Base-by-base conservation (phyloP, 1,140 invertebrate genomes). In the Forficula auricularia region DNA sequence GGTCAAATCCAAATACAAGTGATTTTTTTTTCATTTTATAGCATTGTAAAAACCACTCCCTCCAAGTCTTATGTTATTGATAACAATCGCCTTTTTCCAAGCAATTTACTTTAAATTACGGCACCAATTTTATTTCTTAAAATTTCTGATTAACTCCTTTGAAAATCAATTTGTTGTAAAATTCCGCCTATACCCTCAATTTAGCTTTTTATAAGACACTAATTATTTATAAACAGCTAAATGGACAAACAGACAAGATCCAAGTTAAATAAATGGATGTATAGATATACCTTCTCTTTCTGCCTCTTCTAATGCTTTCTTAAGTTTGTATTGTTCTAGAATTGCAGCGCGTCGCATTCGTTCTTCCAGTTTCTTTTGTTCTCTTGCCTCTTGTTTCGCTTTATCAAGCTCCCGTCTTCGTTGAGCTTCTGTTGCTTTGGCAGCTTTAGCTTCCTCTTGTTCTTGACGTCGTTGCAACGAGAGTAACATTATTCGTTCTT, bases 241-340 rank as follows among this genome's bases (percentile, higher is more conserved):
- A 6, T 27, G 10, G n/a, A n/a, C n/a, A 14, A 36, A 16, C 8
- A 12, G 7, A 16, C 34, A 39, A 2, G 19, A 12, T 18, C 18
- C 1, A 2, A 18, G 1, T 8, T 20, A 4, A 20, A 13, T 19
- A 20, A 15, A 32, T 1, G 4, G 19, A 35, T 2, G 38, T 14
- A 48, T 20, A 4, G 18, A 30, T 20, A 14, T 16, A 36, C 49
- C 47, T 56, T 89, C 84, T 65, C 82, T 68, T 56, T 91, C 84
- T 33, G 83, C 82, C 67, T 92, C 87, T 61, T 91, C 85, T 42
- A 85, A 77, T 33, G 83, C 82, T 64, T 97, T 97, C 56, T 94
- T 89, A 50, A 94, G 71, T 63, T 90, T 87, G 65, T 97, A 88
- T 58, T 91, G 82, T 58, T 94, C 87, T 49, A 95, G 72, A 59